Evolutionary conservation across 2,888 invertebrate species (phyloP).

Genomic region (Chymomyza amoena): DNA sequence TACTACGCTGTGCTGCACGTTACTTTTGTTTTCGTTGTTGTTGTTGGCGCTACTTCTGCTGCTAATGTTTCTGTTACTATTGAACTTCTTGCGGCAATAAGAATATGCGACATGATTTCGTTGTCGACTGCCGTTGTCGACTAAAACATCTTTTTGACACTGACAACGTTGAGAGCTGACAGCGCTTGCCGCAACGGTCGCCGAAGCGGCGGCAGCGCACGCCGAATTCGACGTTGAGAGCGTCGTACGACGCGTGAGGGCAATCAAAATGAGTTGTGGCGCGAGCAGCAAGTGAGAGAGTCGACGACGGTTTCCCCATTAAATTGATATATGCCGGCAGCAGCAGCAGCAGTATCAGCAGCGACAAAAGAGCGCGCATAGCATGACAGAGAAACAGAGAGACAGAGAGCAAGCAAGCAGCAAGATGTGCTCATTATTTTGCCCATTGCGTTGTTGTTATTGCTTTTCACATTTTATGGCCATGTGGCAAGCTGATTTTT

Average conservation of each 20-base stretch:
- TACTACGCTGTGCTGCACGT: slow-evolving; percentile 35
- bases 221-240: slow-evolving; percentile 3
- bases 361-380: slow-evolving; percentile 35
- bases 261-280: slow-evolving; percentile 58
- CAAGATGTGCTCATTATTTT: slow-evolving; percentile 14
- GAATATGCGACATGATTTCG: slow-evolving; percentile 76
- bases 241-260: slow-evolving; percentile 33
- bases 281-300: slow-evolving; percentile 45
- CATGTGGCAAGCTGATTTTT: slow-evolving; percentile 1
- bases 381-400: slow-evolving; percentile 20
- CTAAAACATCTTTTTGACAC: slow-evolving; percentile 79
- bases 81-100: slow-evolving; percentile 59
- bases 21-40: neutral
- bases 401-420: slow-evolving; percentile 34
- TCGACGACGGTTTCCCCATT: slow-evolving; percentile 67
- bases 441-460: neutral
- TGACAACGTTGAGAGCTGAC: slow-evolving; percentile 78
- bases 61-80: slow-evolving; percentile 34
- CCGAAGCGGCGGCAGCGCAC: slow-evolving; percentile 24
- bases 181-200: slow-evolving; percentile 42
- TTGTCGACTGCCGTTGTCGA: slow-evolving; percentile 78
- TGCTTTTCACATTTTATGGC: neutral
- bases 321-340: slow-evolving; percentile 70
- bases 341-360: slow-evolving; percentile 18
- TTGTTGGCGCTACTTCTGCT: slow-evolving; percentile 25